Evolutionary conservation across 1,140 invertebrate species (phyloP), one percentile per base, ranked within the genome.

Genomic region (Hesperophylax magnus): DNA sequence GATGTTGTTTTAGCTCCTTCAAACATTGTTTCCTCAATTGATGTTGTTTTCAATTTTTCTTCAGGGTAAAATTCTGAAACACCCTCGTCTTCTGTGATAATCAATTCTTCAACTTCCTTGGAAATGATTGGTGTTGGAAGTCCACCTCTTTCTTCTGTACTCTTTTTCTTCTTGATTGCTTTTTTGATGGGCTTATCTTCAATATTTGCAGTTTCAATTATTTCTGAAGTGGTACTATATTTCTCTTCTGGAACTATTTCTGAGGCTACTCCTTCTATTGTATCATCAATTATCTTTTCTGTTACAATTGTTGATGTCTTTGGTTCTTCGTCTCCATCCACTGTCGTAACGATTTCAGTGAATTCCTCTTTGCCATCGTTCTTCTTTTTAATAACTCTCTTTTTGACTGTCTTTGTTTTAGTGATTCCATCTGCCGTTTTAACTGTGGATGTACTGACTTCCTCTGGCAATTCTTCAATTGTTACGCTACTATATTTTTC

Each of bases 391-490:
- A 86, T 82, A 9, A 85, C 82, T 34, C 86, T 86, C 80, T 87
- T 88, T 67, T 84, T 86, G 2, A 85, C 82, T 54, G 74, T 85
- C 80, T 88, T 88, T 54, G 87, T 87, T 78, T 81, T 85, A 3
- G 86, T 86, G 65, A 86, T 87, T 56, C 88, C 87, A 71, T 86
- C 85, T 47, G 86, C 81, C 1, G 86, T 84, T 9, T 85, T 80
- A 67, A 87, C 86, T 82, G 90, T 87, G 47, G 88, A 85, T 20
- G 89, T 86, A 6, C 86, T 81, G 14, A 87, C 86, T 85, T 92
- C 89, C 77, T 89, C 86, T 3, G 88, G 87, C 34, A 85, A 54
- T 78, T 86, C 85, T 65, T 82, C 53, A 18, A 85, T 77, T 17
- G 53, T 17, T 7, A 81, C 31, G 56, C 78, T 47, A 52, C 84